phyloP scores from a whole-genome alignment of 1,140 invertebrate genomes.

The Metopolophium dirhodum region DNA sequence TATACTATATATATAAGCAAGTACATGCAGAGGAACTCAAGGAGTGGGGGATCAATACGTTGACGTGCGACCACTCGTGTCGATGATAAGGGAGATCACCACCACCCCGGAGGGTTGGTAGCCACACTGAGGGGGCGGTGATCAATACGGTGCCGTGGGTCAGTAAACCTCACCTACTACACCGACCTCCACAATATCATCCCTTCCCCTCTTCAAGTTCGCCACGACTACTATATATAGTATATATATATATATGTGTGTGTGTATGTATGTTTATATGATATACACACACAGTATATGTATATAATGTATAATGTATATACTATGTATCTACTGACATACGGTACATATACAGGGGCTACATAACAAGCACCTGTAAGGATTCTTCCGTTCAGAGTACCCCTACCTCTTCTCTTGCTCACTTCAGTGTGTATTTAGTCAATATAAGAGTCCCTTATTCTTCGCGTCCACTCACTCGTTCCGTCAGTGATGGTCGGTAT shows the following conservation, averaged over 20 bases:
- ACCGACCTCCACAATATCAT: not conserved
- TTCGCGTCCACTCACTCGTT: not conserved
- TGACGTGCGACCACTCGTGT: constrained; percentile 56
- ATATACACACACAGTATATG: not conserved
- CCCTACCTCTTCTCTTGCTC: not conserved
- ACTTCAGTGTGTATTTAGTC: constrained; percentile 24
- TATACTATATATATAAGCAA: constrained; percentile 5
- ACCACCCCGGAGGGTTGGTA: constrained; percentile 45
- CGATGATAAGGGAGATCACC: constrained; percentile 57
- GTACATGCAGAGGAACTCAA: not conserved
- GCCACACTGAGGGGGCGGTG: constrained; percentile 54
- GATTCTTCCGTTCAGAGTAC: constrained; percentile 32
- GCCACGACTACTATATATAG: not conserved
- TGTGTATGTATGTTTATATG: not conserved
- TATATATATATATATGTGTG: not conserved
- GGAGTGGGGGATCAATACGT: constrained; percentile 56
- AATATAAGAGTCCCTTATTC: not conserved
- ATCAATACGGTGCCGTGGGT: constrained; percentile 57
- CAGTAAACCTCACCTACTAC: constrained; percentile 50
- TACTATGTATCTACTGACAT: not conserved
- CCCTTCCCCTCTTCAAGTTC: not conserved
- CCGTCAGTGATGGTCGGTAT: not conserved
- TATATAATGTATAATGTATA: not conserved
- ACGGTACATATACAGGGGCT: not conserved
- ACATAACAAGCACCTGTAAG: constrained; percentile 55